Base-by-base conservation (phyloP, 1,140 invertebrate genomes). In the Drosophila sturtevanti region DNA sequence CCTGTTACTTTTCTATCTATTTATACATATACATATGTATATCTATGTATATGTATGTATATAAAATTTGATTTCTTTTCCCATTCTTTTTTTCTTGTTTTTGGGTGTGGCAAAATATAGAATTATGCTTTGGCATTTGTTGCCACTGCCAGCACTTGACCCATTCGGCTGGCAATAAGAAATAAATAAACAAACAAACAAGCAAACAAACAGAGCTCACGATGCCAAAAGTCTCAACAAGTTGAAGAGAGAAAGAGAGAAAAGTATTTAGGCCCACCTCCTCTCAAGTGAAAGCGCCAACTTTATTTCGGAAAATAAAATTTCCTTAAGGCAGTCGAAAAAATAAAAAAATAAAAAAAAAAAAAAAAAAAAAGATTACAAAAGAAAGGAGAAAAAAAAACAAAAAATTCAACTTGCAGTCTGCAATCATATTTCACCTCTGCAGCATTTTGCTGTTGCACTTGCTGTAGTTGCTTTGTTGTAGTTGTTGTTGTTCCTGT, bases 391-490 rank as follows among this genome's bases (percentile, higher is more conserved):
- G 16, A 56, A n/a, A 56, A 56, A 9, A 2, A 34, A 10, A 35
- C 34, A 7, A 55, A 16, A 24, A 31, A 59, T 51, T 63, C 70
- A 66, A 66, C 63, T 27, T 54, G 31, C 65, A 63, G 72, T 48
- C 73, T 68, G 82, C 79, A 87, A 89, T 86, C 82, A 86, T 86
- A 86, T 86, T 86, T 86, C 84, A 89, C 84, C 74, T 71, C 69
- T 60, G 72, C 73, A 27, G 34, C 21, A 56, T 60, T 76, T 86
- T 63, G 55, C 63, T 82, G 41, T 48, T 48, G 84, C 82, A 86
- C 81, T 86, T 86, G 81, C 81, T 67, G 80, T 82, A 18, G 63
- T 67, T 35, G 59, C 37, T 48, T 31, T 63, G 56, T 38, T 11
- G 44, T 11, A 37, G 35, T 5, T 18, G 35, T 38, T 63, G 61